Percentiles rank a stretch among this genome's conserved stretches.
Evolutionary conservation across 2,113 vertebrate genomes (phyloP).

Genomic region (Salvelinus sp.): DNA sequence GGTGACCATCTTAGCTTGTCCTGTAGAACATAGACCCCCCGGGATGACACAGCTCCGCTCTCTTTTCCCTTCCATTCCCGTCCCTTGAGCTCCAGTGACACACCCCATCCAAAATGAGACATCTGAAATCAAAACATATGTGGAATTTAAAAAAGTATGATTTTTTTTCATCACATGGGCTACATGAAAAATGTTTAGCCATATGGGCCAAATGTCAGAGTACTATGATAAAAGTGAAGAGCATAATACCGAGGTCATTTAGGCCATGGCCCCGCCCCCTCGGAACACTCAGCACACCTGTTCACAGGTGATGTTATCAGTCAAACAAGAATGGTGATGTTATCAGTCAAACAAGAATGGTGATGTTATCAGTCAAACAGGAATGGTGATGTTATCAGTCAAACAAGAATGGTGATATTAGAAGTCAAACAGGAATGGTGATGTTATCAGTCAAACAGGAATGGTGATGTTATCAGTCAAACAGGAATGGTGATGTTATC

Average conservation of each 20-base stretch:
- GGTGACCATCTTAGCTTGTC: no score
- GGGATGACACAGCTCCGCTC: no score
- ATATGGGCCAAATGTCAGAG: no score
- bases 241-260: slow-evolving; percentile 10
- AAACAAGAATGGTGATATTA: slow-evolving; percentile 12
- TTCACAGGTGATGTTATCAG: slow-evolving; percentile 42
- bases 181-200: no score
- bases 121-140: no score
- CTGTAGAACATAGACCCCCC: no score
- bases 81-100: no score
- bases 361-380: slow-evolving; percentile 4
- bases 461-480: slow-evolving; percentile 2
- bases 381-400: slow-evolving; percentile 1
- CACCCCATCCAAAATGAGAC: no score
- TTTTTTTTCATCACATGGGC: no score
- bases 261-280: slow-evolving; percentile 16
- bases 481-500: slow-evolving; percentile 8
- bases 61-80: no score
- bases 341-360: slow-evolving; percentile 12
- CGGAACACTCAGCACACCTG: slow-evolving; percentile 33
- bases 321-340: slow-evolving; percentile 15
- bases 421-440: slow-evolving; percentile 10
- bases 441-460: slow-evolving; percentile 12
- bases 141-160: no score
- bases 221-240: slow-evolving; percentile 16